Evolutionary conservation across 2,797 vertebrate genomes (phyloP).

Genomic region (Nyctalus aviator): DNA sequence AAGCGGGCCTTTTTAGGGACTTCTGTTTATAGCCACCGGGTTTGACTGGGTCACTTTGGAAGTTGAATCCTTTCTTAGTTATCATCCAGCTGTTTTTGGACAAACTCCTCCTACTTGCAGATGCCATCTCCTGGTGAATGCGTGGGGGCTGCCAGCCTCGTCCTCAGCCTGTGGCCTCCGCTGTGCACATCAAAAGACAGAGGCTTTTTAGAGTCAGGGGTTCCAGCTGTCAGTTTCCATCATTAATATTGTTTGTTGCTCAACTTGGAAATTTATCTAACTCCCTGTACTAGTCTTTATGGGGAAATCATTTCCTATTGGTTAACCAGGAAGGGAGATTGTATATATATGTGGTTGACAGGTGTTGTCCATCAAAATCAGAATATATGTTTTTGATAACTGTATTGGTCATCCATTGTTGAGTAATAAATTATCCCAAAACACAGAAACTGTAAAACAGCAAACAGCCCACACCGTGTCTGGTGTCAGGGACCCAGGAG

Average conservation of each 20-base stretch:
- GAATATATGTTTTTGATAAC: slow-evolving; percentile 5
- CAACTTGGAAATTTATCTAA: slow-evolving; percentile 30
- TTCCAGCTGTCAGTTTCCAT: slow-evolving; percentile 41
- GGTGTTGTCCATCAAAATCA: slow-evolving; percentile 16
- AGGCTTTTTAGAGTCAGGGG: neutral
- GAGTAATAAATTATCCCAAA: slow-evolving; percentile 10
- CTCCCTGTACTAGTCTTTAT: neutral
- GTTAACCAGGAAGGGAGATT: slow-evolving; percentile 50
- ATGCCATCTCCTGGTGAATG: neutral
- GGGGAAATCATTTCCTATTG: neutral
- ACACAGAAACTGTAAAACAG: slow-evolving; percentile 52
- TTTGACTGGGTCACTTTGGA: slow-evolving; percentile 66
- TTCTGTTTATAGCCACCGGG: slow-evolving; percentile 64
- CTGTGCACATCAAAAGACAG: neutral
- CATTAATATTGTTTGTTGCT: slow-evolving; percentile 40
- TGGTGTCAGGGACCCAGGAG: neutral
- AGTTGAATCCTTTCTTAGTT: slow-evolving; percentile 48
- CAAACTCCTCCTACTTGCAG: slow-evolving; percentile 22
- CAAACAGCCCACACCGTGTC: neutral
- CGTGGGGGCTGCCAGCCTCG: neutral
- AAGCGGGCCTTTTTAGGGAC: slow-evolving; percentile 72
- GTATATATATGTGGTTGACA: neutral
- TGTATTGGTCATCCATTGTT: slow-evolving; percentile 5
- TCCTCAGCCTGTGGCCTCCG: neutral
- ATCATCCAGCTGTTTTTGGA: slow-evolving; percentile 42